Evolutionary conservation across 2,113 vertebrate species (phyloP), one percentile per base, ranked within the genome.

Genomic region (Rhombomys opimus): DNA sequence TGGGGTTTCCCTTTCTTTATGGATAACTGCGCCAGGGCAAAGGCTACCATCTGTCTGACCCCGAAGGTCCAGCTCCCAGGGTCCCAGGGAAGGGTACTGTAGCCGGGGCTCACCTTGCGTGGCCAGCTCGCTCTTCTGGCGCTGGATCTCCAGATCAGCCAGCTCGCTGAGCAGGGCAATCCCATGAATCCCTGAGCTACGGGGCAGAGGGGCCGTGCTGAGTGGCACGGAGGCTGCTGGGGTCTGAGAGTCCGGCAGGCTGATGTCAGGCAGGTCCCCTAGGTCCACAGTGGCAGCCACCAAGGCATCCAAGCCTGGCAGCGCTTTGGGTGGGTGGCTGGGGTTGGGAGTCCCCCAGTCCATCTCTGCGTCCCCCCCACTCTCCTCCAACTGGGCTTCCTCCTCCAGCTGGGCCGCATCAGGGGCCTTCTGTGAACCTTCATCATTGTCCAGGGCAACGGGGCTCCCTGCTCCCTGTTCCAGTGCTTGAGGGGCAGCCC

Each of bases 141-240:
- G 98, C 95, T 98, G 99, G 85, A 98, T 97, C 98, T 99, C 99
- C 97, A 99, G 98, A 95, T 99, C 99, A 0, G 99, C 99, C 97
- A 99, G 98, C 95, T 99, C 99, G 10, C 99, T 99, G 93, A 99
- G 99, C 97, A 99, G 99, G 97, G 99, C 99, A 59, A 99, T 99
- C 86, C 99, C 99, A 2, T 99, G 98, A 96, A 98, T 98, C 91
- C 98, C 98, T 96, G 99, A 98, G 97, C 98, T 61, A 68, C 59
- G 97, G 2, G 98, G 98, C 13, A 1, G 70, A 82, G 91, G 72
- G 7, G 81, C 81, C 1, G 75, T 17, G 18, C 46, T 59, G 0
- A 97, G 96, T 1, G 88, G 93, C 0, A 90, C 93, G 0, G 94
- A 95, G 0, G 91, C 98, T 12, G 59, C 13, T 0, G 67, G 89